Base-by-base conservation (phyloP, 2,113 vertebrate species). In the Arvicanthis niloticus region DNA sequence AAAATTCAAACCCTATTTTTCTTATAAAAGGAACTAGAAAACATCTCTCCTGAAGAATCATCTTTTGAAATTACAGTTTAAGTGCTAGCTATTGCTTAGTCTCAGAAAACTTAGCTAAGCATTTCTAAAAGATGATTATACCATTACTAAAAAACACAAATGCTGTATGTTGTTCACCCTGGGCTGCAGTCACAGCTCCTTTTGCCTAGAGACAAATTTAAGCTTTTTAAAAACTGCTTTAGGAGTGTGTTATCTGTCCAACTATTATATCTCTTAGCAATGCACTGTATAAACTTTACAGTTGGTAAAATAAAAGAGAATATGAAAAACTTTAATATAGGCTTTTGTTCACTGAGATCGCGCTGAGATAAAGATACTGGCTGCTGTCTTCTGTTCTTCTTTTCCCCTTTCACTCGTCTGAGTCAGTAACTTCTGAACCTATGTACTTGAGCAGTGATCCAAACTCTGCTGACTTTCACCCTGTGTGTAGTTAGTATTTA, bases 251-350 rank as follows among this genome's bases (percentile, higher is more conserved):
- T 93, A 78, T 84, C 82, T 96, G 40, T 87, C 73, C 90, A 95
- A 72, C 21, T 93, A 87, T 82, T 92, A 91, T 87, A 84, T 29
- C 95, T 96, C 60, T 91, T 91, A 70, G 86, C 78, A 91, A 96
- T 96, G 73, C 80, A 94, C 78, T 51, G 5, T 56, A 89, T 93
- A 96, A 94, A 96, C 48, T 90, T 95, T 91, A 95, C 22, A 93
- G 84, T 89, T 88, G 68, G 34, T 91, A 37, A 89, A 96, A 93
- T 72, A 22, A 58, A 40, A 15, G 3, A 48, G 9, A 16, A 40
- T 48, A 42, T 4, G 8, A 45, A 65, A 65, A 65, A 21, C 82
- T 93, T 91, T 92, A 89, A 96, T 84, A 51, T 53, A 96, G 92
- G 53, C 62, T 93, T 94, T 93, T 75, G 12, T 94, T 56, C 84